A percentile compares a stretch with the other conserved stretches of the same genome.
Conservation (phyloP, 1,140 invertebrate genomes). For the Archegozetes longisetosus region DNA sequence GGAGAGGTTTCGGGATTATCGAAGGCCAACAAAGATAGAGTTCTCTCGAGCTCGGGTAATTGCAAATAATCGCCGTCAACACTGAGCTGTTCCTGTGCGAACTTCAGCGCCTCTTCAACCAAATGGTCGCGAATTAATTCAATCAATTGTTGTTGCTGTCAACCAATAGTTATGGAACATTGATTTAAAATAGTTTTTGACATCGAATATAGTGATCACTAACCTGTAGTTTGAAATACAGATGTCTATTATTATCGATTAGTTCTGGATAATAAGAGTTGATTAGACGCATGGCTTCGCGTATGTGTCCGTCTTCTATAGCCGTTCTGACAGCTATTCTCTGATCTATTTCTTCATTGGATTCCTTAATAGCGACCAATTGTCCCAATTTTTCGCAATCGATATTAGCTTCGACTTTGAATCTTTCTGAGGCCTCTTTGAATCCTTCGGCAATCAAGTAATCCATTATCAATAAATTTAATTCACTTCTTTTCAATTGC, state of each 20-base stretch:
- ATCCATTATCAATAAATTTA: slow-evolving; percentile 97
- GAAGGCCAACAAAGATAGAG: slow-evolving; percentile 84
- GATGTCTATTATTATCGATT: slow-evolving; percentile 79
- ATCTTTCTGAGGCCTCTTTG: slow-evolving; percentile 94
- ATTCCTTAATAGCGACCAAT: slow-evolving; percentile 2
- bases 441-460: slow-evolving; percentile 91
- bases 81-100: slow-evolving; percentile 77
- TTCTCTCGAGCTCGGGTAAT: slow-evolving; percentile 45
- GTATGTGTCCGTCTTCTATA: slow-evolving; percentile 78
- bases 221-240: slow-evolving; percentile 89
- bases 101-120: slow-evolving; percentile 86
- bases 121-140: slow-evolving; percentile 76
- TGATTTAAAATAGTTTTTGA: neutral
- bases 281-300: slow-evolving; percentile 80
- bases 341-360: slow-evolving; percentile 45
- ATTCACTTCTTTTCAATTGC: slow-evolving; percentile 69
- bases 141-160: slow-evolving; percentile 79
- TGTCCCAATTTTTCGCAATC: neutral
- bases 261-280: slow-evolving; percentile 88
- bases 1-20: slow-evolving; percentile 87
- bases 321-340: slow-evolving; percentile 85
- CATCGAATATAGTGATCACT: slow-evolving; percentile 1
- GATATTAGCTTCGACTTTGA: slow-evolving; percentile 77
- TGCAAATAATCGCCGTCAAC: slow-evolving; percentile 71
- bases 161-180: slow-evolving; percentile 1